Percentiles rank a stretch among this genome's conserved stretches.
Evolutionary conservation across 2,888 invertebrate genomes (phyloP).

Genomic region (Ichneumon xanthorius): DNA sequence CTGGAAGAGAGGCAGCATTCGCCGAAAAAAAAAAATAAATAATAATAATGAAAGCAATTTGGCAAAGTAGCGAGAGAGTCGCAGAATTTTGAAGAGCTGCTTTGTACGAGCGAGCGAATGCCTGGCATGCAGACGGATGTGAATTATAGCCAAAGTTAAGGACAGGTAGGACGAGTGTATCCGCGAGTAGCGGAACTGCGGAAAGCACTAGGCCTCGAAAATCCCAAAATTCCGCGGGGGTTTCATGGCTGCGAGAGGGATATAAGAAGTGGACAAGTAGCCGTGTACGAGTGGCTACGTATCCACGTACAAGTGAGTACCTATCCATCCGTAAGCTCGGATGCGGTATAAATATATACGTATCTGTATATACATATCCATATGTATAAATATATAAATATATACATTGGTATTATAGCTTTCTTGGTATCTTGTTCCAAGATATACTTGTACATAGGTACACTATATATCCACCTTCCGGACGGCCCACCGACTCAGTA

Average conservation of each 20-base stretch:
- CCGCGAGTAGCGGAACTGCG: slow-evolving; percentile 19
- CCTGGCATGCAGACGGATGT: slow-evolving; percentile 5
- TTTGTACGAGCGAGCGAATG: slow-evolving; percentile 2
- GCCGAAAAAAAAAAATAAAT: slow-evolving; percentile 1
- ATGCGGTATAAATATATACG: slow-evolving; percentile 2
- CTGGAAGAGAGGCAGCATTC: not conserved
- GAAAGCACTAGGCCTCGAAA: slow-evolving; percentile 28
- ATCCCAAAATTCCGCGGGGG: slow-evolving; percentile 24
- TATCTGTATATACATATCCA: slow-evolving; percentile 4
- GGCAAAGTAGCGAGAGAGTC: slow-evolving; percentile 35
- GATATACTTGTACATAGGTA: slow-evolving; percentile 29
- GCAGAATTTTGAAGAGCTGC: slow-evolving; percentile 41
- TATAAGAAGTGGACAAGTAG: slow-evolving; percentile 35
- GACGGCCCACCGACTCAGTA: slow-evolving; percentile 20
- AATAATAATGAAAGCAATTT: slow-evolving; percentile 57
- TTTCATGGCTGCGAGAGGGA: not conserved
- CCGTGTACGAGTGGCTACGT: slow-evolving; percentile 41
- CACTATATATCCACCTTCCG: slow-evolving; percentile 8
- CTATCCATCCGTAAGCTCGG: slow-evolving; percentile 37
- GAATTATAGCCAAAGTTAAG: slow-evolving; percentile 3
- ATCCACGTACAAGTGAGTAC: slow-evolving; percentile 52
- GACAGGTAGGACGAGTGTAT: slow-evolving; percentile 17
- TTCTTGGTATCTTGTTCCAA: slow-evolving; percentile 50
- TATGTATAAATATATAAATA: slow-evolving; percentile 6
- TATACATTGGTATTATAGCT: not conserved